Base-by-base conservation (phyloP, 2,888 invertebrate genomes). In the Metallyticus violacea region DNA sequence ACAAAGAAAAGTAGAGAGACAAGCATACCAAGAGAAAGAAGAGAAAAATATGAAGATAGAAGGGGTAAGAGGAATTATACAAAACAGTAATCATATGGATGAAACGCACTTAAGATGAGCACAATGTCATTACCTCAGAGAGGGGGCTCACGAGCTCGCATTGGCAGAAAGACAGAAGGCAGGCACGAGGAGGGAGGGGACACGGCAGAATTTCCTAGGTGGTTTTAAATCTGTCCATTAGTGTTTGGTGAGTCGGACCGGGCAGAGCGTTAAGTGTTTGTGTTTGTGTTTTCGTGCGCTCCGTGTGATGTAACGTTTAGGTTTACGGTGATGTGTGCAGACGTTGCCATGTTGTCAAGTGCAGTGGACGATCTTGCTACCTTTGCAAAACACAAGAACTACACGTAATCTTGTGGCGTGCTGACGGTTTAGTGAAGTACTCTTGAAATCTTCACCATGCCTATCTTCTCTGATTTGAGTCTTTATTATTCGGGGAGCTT, bases 381-480 rank as follows among this genome's bases (percentile, higher is more conserved):
- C n/a, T n/a, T n/a, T n/a, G 40, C 40, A 4, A 62, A 15, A 22
- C 40, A 22, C 40, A 15, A 9, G 40, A 30, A 6, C 30, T 9
- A 9, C 40, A 40, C 40, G 40, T 40, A 40, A n/a, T n/a, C n/a
- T n/a, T n/a, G n/a, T n/a, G n/a, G 40, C 40, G 40, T 15, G 40
- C 6, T n/a, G 30, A 9, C 15, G 9, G 40, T 62, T 62, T 62
- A 62, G 40, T 62, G 40, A 62, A 62, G 40, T 62, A 15, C 9
- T 40, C 7, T 40, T 40, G 40, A 15, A 62, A 62, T 4, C 22
- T 15, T 30, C 80, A 89, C 88, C 89, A 95, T 96, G 95, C 95
- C 96, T 89, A 93, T 95, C 88, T 96, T 94, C 91, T 94, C 94
- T 89, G 95, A 96, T 90, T 93, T 94, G 89, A 93, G 93, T 92